Evolutionary conservation across 2,888 invertebrate genomes (phyloP).

Genomic region (Sminthurides aquaticus): DNA sequence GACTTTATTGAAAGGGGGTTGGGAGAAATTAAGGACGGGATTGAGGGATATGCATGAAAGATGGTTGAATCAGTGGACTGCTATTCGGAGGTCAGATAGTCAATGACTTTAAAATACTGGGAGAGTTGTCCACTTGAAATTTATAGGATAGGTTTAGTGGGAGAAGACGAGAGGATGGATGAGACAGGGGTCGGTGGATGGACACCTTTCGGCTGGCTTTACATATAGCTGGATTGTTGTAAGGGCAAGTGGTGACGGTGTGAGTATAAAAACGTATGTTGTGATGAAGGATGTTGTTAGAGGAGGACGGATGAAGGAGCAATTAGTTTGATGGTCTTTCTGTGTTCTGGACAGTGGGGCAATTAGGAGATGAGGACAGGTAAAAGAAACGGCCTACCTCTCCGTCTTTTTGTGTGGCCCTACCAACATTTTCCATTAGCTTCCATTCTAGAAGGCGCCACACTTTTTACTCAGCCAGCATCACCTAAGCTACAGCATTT

Average conservation of each 20-base stretch:
- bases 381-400: constrained; percentile 33
- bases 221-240: background rate
- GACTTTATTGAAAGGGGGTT: too few relatives aligned
- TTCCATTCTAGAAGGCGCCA: constrained; percentile 39
- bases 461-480: constrained; percentile 32
- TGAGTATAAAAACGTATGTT: constrained; percentile 5
- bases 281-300: constrained; percentile 20
- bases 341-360: constrained; percentile 43
- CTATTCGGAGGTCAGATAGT: too few relatives aligned
- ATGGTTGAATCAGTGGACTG: too few relatives aligned
- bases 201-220: too few relatives aligned
- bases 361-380: constrained; percentile 43
- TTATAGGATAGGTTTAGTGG: background rate
- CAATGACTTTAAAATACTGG: too few relatives aligned
- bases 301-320: constrained; percentile 29
- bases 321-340: constrained; percentile 44
- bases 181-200: too few relatives aligned
- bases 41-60: too few relatives aligned
- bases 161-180: too few relatives aligned
- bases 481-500: too few relatives aligned
- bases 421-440: constrained; percentile 43
- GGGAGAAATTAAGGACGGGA: too few relatives aligned
- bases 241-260: background rate
- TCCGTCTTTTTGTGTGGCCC: constrained; percentile 39
- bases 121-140: constrained; percentile 2